Percentiles rank a stretch among this genome's conserved stretches.
Conservation (phyloP, 2,113 vertebrate species). For the mouse (Mus musculus) region DNA sequence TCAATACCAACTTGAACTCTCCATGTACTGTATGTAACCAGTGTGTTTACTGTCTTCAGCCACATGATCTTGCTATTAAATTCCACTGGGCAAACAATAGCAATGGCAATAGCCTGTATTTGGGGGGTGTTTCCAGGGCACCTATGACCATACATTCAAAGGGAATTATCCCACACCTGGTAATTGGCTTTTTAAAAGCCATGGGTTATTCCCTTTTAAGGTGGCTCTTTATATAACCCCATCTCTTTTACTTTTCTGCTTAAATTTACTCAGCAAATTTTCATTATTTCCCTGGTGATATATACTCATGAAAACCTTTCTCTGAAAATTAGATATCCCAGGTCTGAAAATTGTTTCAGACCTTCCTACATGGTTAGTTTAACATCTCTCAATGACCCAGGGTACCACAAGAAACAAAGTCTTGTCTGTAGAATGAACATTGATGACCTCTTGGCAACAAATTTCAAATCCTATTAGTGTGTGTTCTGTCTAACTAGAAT, state of each 20-base stretch:
- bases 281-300: neutral
- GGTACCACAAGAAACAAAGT: neutral
- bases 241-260: neutral
- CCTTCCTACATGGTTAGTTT: neutral
- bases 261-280: neutral
- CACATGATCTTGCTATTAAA: neutral
- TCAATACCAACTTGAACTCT: neutral
- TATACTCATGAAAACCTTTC: slow-evolving; percentile 8
- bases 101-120: neutral
- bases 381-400: neutral
- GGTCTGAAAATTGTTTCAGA: neutral
- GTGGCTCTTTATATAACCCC: neutral
- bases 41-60: neutral
- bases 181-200: neutral
- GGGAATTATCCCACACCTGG: neutral
- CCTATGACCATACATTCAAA: neutral
- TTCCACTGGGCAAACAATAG: neutral
- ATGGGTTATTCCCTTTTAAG: neutral
- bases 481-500: neutral
- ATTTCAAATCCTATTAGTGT: neutral
- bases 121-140: neutral
- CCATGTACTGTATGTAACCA: neutral
- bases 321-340: neutral
- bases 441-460: neutral
- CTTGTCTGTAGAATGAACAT: neutral